Base-by-base conservation (phyloP, 1,140 invertebrate species). In the Aphaenogaster floridana region DNA sequence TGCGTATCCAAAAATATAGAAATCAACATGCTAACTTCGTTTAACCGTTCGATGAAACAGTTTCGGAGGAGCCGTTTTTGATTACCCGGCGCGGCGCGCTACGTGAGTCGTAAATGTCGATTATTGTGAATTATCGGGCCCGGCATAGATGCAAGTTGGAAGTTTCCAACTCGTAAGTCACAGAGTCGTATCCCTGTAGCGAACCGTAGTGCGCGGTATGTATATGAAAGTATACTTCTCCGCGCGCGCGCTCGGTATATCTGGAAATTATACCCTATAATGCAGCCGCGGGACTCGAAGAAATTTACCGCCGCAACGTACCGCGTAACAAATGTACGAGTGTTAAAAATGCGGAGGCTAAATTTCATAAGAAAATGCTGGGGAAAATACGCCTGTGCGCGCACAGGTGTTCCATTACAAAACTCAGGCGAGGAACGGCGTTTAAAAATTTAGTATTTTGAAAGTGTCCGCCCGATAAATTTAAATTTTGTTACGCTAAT, bases 81-180 rank as follows among this genome's bases (percentile, higher is more conserved):
- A 83, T 83, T 83, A 83, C 80, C 54, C 68, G 54, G 42, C 68
- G 68, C 36, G 48, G 64, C 69, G 69, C 80, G 34, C 42, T 84
- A 84, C 80, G 69, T 61, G 80, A 84, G 69, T 84, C 80, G 80
- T 84, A 84, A 84, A 84, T 61, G 80, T 84, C 80, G 80, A 84
- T 84, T 84, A 84, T 84, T 84, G 54, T 84, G 57, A 84, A 84
- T 84, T 84, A 84, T 84, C 80, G 80, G 42, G 54, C 69, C 54
- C 42, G 54, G 80, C 69, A 39, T 84, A 76, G 80, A 84, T 84
- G 80, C 80, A 61, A 84, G 80, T 84, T 84, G 69, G 80, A 76
- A 84, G 80, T 84, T 84, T 61, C 54, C 80, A 84, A 84, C 80
- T 84, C 80, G 80, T 84, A 84, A 84, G 80, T 84, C 80, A 84